phyloP scores from a whole-genome alignment of 2,888 invertebrate genomes.

The Carabus problematicus region DNA sequence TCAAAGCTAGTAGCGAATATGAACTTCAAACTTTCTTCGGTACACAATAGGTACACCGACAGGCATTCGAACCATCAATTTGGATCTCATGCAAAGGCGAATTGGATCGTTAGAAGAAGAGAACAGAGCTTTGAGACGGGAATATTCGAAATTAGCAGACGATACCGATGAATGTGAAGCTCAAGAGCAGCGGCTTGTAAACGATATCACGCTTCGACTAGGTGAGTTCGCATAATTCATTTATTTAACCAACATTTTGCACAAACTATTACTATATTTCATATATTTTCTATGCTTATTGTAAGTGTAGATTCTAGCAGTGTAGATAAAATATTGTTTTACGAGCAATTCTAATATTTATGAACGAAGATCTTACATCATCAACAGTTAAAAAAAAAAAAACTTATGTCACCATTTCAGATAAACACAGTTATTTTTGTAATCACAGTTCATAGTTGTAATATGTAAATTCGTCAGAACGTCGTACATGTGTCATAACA shows the following conservation, averaged over 20 bases:
- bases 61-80: constrained; percentile 71
- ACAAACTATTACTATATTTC: too few species aligned
- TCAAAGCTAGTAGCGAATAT: not conserved
- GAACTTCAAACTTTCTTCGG: not conserved
- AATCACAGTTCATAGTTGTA: not conserved
- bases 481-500: not conserved
- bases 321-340: too few species aligned
- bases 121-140: constrained; percentile 81
- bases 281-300: not conserved
- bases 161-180: constrained; percentile 89
- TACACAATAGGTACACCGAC: constrained; percentile 61
- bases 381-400: too few species aligned
- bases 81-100: constrained; percentile 84
- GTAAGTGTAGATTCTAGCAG: not conserved
- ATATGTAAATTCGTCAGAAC: not conserved
- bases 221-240: constrained; percentile 61
- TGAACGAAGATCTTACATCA: too few species aligned
- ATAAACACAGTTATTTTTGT: not conserved
- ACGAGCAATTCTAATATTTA: too few species aligned
- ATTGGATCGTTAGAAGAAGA: constrained; percentile 85
- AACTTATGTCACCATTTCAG: too few species aligned
- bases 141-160: constrained; percentile 80
- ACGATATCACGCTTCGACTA: constrained; percentile 86
- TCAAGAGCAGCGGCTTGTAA: constrained; percentile 84
- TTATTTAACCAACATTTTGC: not conserved